phyloP scores from a whole-genome alignment of 2,888 invertebrate genomes.

The Neria commutata region DNA sequence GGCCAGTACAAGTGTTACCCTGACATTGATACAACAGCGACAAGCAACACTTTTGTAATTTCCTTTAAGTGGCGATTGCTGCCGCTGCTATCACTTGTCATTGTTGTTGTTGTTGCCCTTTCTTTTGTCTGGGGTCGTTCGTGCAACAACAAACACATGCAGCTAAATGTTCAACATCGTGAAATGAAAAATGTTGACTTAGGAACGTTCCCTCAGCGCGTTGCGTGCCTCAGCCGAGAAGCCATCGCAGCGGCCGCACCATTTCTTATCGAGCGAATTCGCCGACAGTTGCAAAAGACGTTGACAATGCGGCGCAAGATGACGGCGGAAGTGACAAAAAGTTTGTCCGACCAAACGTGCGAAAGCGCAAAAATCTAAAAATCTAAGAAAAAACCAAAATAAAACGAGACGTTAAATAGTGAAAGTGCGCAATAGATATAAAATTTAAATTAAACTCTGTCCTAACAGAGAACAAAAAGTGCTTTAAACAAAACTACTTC shows the following conservation, averaged over 20 bases:
- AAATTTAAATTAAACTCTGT: neutral
- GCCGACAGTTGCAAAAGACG: neutral
- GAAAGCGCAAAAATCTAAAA: neutral
- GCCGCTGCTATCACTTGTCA: neutral
- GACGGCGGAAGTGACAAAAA: conserved; percentile 18
- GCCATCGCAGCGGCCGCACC: neutral
- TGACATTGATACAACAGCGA: neutral
- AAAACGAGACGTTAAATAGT: neutral
- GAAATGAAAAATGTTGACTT: too few species aligned
- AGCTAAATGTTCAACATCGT: too few species aligned
- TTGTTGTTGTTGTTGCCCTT: neutral
- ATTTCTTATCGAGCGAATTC: neutral
- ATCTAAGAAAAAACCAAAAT: neutral
- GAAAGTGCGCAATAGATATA: neutral
- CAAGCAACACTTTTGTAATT: too few species aligned
- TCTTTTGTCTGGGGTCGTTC: too few species aligned
- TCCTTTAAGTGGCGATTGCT: neutral
- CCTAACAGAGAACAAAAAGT: neutral
- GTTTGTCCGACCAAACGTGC: neutral
- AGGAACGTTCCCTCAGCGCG: neutral
- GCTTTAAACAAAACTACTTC: neutral
- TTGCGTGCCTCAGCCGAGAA: neutral
- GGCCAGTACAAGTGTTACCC: conserved; percentile 1
- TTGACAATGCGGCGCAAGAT: conserved; percentile 7
- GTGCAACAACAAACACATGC: too few species aligned